These are phyloP conservation scores for Asarcornis scutulata DNA, from an alignment of 2,113 vertebrate genomes.

Conservation along the genomic window DNA sequence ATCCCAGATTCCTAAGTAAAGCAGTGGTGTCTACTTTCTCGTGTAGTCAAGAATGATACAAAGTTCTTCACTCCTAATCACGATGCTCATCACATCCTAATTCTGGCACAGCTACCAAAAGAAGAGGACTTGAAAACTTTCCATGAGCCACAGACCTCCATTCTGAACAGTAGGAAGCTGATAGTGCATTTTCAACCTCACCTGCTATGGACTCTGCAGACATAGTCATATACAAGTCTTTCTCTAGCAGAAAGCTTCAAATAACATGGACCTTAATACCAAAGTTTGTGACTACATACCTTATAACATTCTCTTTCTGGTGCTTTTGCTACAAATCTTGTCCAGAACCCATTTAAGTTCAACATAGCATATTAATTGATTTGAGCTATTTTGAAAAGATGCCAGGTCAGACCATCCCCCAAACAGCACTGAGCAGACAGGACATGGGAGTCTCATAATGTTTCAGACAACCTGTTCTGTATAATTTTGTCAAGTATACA, in stretches of 20 bases:
- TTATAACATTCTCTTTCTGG: background rate
- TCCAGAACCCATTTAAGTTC: background rate
- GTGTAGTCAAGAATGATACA: background rate
- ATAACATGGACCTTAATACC: background rate
- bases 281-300: background rate
- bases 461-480: slow-evolving; percentile 26
- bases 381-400: background rate
- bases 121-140: background rate
- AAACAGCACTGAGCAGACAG: slow-evolving; percentile 14
- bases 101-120: background rate
- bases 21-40: background rate
- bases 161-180: background rate
- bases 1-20: background rate
- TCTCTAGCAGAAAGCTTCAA: background rate
- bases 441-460: background rate
- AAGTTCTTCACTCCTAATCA: background rate
- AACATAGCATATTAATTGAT: background rate
- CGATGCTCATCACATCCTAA: background rate
- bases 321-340: background rate
- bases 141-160: background rate
- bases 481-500: slow-evolving; percentile 52
- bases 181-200: background rate
- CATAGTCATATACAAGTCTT: background rate
- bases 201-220: background rate
- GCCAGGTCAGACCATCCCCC: background rate